A percentile compares a stretch with the other conserved stretches of the same genome.
These are phyloP conservation scores for Selene dorsalis DNA, from an alignment of 2,797 vertebrate species.

Conservation along the genomic window DNA sequence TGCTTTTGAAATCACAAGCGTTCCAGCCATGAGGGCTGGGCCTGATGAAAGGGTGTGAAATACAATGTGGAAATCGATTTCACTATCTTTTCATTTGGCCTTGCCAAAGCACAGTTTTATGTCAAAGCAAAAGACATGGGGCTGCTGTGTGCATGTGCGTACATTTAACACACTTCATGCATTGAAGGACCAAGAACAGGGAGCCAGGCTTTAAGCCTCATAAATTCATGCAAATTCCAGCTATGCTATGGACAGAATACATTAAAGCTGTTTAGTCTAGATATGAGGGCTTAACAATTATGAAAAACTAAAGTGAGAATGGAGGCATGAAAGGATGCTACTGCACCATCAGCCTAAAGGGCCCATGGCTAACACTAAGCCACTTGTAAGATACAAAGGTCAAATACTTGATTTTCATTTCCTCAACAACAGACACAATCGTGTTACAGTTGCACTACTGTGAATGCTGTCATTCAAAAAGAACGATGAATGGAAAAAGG, in stretches of 20 bases:
- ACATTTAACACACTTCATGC: conserved; percentile 78
- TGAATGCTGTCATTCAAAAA: conserved; percentile 77
- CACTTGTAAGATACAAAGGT: conserved; percentile 81
- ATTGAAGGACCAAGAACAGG: conserved; percentile 67
- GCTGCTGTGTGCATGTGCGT: conserved; percentile 67
- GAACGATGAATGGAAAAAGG: conserved; percentile 68
- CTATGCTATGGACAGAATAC: conserved; percentile 64
- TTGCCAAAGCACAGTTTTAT: conserved; percentile 74
- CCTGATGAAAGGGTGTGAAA: conserved; percentile 88
- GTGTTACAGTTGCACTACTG: conserved; percentile 66
- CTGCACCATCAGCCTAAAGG: conserved; percentile 47
- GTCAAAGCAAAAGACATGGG: conserved; percentile 61
- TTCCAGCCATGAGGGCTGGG: conserved; percentile 81
- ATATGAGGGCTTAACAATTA: conserved; percentile 65
- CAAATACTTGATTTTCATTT: conserved; percentile 83
- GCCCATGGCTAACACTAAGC: conserved; percentile 68
- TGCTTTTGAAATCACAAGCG: conserved; percentile 88
- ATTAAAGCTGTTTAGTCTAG: conserved; percentile 66
- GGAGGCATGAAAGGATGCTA: conserved; percentile 48
- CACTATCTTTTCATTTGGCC: conserved; percentile 82
- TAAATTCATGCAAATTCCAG: conserved; percentile 78
- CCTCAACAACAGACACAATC: conserved; percentile 78
- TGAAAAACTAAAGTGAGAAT: conserved; percentile 34
- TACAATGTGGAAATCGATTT: conserved; percentile 88
- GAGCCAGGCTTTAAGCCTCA: conserved; percentile 70